Conservation (phyloP, 2,888 invertebrate species). For the Drosophila putrida region DNA sequence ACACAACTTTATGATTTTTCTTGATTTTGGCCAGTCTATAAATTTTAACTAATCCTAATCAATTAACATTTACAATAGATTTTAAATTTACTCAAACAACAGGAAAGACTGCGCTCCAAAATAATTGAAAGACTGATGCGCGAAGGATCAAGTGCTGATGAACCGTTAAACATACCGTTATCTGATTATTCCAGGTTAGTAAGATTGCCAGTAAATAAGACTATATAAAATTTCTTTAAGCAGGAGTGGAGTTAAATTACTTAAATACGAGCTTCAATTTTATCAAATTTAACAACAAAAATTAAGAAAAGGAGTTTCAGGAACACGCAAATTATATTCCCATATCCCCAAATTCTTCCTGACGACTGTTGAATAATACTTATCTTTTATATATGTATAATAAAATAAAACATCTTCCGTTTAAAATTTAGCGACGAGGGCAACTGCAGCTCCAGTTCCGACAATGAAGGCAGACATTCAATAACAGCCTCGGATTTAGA, state of each 20-base stretch:
- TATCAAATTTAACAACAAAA: no score
- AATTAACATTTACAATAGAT: slow-evolving; percentile 80
- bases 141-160: slow-evolving; percentile 95
- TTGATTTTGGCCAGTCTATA: slow-evolving; percentile 32
- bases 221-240: no score
- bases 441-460: slow-evolving; percentile 90
- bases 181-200: slow-evolving; percentile 94
- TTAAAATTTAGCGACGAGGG: slow-evolving; percentile 90
- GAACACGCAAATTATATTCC: no score
- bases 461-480: slow-evolving; percentile 87
- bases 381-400: neutral
- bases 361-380: neutral
- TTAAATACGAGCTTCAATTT: no score
- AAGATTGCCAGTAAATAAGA: neutral
- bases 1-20: slow-evolving; percentile 7
- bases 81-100: slow-evolving; percentile 82
- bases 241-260: no score
- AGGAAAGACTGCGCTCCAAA: slow-evolving; percentile 92
- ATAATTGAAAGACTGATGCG: slow-evolving; percentile 92
- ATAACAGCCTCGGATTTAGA: slow-evolving; percentile 83
- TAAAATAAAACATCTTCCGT: neutral
- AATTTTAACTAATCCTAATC: slow-evolving; percentile 58
- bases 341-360: neutral
- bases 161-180: slow-evolving; percentile 93
- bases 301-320: no score